Evolutionary conservation across 2,888 invertebrate genomes (phyloP), one percentile per base, ranked within the genome.

Genomic region (Drosophila ezoana): DNA sequence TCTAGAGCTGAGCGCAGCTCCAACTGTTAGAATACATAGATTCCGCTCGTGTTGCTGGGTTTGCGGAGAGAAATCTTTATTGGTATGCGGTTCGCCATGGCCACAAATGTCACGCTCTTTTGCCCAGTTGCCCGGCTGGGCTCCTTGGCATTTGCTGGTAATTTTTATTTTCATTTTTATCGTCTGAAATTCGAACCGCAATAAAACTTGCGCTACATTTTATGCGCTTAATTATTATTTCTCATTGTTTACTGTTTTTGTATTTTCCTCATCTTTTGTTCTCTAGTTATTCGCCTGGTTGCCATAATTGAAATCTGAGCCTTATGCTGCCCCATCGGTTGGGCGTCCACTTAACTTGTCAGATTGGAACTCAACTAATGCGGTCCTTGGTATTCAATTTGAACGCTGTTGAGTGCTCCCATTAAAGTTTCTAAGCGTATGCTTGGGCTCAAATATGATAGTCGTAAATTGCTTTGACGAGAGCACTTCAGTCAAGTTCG

Each of bases 291-390:
- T 28, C 10, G 37, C 38, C 38, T n/a, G 16, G 8, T 48, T 41
- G 37, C 45, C 64, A 67, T 86, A 77, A 83, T 83, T 86, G 82
- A 86, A 82, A 86, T 80, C 45, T 54, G 83, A 85, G 74, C 65
- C 65, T 51, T 49, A 44, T 52, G 56, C 69, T 54, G 32, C n/a
- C 28, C 56, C 44, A 56, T 52, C 48, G 57, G 51, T 28, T 68
- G 52, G 51, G 33, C 62, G 52, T 44, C 62, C 79, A 82, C 79
- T 79, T 76, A 79, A 62, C 64, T 66, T 75, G 65, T 74, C 64
- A 48, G 71, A 37, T 45, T 47, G 45, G 9, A 45, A n/a, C 40
- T 43, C 41, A 35, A 38, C 45, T 45, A 45, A 56, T 10, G 32
- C 18, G 14, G 16, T n/a, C 5, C 18, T 20, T 54, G 38, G 14